Evolutionary conservation across 30 jellyfish, hydroid and myxozoan genomes (phyloP).

Genomic region (Chironex yamaguchii): DNA sequence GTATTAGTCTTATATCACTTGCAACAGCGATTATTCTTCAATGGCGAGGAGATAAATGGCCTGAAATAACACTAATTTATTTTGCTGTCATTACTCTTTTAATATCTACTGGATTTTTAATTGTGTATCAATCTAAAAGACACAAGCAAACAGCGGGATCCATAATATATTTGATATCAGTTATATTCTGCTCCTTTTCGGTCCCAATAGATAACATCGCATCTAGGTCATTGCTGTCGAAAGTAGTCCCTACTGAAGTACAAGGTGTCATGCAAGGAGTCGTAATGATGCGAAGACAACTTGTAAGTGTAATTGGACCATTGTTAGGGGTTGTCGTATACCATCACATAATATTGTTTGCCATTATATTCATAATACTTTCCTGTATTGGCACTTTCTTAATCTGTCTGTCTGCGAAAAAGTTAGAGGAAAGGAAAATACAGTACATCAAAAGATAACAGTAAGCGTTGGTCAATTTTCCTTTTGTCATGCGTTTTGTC

Average conservation of each 20-base stretch:
- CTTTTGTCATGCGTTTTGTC: too few relatives aligned
- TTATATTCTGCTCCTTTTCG: constrained; percentile 82
- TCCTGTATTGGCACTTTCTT: too few relatives aligned
- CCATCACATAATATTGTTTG: constrained; percentile 22
- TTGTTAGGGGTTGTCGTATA: constrained; percentile 86
- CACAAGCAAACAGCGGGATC: constrained; percentile 59
- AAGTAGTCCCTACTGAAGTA: constrained; percentile 83
- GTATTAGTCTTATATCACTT: too few relatives aligned
- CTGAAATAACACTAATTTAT: constrained; percentile 67
- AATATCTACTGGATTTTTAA: constrained; percentile 67
- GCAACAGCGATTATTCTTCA: constrained; percentile 69
- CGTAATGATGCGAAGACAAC: constrained; percentile 77
- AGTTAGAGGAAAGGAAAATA: too few relatives aligned
- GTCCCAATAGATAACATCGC: constrained; percentile 90
- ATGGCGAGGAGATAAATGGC: constrained; percentile 68
- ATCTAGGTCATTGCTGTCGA: constrained; percentile 86
- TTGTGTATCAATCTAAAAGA: constrained; percentile 75
- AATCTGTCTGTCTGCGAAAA: too few relatives aligned
- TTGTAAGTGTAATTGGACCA: constrained; percentile 88
- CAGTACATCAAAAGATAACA: too few relatives aligned
- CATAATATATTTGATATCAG: constrained; percentile 52
- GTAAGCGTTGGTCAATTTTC: too few relatives aligned
- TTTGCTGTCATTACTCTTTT: constrained; percentile 70
- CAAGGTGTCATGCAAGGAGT: constrained; percentile 96
- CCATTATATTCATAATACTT: too few relatives aligned